These are phyloP conservation scores for Tanaodytes sp. DNA, from an alignment of 2,888 invertebrate species.

Conservation along the genomic window DNA sequence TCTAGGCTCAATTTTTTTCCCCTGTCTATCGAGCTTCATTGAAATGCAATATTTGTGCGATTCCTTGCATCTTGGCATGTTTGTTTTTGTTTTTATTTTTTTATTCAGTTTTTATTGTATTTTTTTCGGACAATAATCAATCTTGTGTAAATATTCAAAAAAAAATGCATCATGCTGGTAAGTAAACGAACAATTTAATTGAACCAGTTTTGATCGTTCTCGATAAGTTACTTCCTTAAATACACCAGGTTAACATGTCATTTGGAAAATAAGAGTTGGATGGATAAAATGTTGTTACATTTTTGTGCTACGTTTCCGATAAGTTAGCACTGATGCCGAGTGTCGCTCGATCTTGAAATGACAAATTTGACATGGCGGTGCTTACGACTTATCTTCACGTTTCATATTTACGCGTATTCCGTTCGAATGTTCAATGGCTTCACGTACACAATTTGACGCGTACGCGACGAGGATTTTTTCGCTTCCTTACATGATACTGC, in stretches of 20 bases:
- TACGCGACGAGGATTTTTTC: slow-evolving; percentile 11
- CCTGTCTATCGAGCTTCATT: no score
- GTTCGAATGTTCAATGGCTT: slow-evolving; percentile 34
- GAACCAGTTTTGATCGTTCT: no score
- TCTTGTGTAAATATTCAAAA: neutral
- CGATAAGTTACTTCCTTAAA: no score
- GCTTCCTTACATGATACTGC: slow-evolving; percentile 81
- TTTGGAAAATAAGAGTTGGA: slow-evolving; percentile 34
- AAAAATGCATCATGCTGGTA: neutral
- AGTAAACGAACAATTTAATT: slow-evolving; percentile 24
- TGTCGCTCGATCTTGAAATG: slow-evolving; percentile 18
- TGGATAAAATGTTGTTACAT: slow-evolving; percentile 23
- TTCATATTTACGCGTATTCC: slow-evolving; percentile 31
- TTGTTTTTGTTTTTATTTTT: no score
- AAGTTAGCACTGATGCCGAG: slow-evolving; percentile 17
- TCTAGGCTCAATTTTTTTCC: no score
- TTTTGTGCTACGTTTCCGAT: slow-evolving; percentile 39
- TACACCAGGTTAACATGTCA: no score
- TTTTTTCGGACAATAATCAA: neutral
- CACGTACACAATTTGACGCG: no score
- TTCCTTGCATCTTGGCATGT: slow-evolving; percentile 18
- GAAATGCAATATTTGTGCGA: slow-evolving; percentile 31
- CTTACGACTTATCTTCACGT: neutral
- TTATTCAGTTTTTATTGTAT: no score
- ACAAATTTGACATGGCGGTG: neutral